Base-by-base conservation (phyloP, 64 coral and sea anemone genomes). In the Montipora sp. region DNA sequence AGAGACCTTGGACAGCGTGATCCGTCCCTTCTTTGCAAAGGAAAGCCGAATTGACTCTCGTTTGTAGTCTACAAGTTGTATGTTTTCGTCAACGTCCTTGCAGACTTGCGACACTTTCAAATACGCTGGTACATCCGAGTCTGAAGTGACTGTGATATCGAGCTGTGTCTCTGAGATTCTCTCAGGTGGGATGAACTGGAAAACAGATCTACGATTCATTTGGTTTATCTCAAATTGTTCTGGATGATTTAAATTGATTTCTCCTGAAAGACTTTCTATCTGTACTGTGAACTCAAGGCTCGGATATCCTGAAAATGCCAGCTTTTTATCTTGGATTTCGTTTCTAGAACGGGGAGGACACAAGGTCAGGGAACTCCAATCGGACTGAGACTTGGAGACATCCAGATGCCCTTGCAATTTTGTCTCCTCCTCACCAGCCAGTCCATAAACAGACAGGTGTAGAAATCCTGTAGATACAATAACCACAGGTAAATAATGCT, bases 1-100 rank as follows among this genome's bases (percentile, higher is more conserved):
- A 88, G 96, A 98, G 19, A 69, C 90, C 53, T 86, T 77, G 2
- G 96, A 95, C 19, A 98, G 46, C 0, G 87, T 95, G 20, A 98
- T 95, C 14, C 90, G 78, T 6, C 96, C 96, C 12, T 53, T 75
- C 48, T 78, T 87, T 2, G 66, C 84, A 78, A 98, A 98, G 0
- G 87, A 67, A 18, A 98, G 73, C 14, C 61, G 67, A 13, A 93
- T 68, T 2, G 83, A 93, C 19, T 84, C 83, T 13, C 48, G 16
- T 8, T 50, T 44, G 3, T 23, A 72, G 76, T 93, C 75, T 14
- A 79, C 77, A 51, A 51, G 12, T 21, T 71, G 51, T 18, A 88
- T 73, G 11, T 78, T 78, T 3, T 80, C 63, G 20, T 87, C 45
- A 27, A 93, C 83, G n/a, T 88, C 91, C 44, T 69, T 19, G 43